Base-by-base conservation (phyloP, 2,113 vertebrate genomes). In the Ia io region DNA sequence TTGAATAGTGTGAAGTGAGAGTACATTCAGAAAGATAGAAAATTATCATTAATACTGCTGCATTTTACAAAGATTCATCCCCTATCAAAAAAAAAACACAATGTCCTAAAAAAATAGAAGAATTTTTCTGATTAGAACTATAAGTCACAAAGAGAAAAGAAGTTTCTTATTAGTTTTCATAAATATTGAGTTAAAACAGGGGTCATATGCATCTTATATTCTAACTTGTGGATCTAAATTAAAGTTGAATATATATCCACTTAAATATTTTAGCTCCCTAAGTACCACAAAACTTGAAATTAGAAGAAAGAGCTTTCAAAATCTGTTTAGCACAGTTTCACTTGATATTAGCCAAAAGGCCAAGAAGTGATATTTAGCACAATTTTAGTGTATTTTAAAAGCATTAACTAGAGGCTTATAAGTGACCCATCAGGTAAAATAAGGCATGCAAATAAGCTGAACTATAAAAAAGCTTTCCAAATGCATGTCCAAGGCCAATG, bases 351-450 rank as follows among this genome's bases (percentile, higher is more conserved):
- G 47, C 32, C 49, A 90, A 76, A 84, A 69, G 49, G 25, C 40
- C 59, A 65, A 95, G 47, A 74, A 91, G 28, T 35, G 30, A 87
- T 73, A 90, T 70, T 83, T 89, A 89, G 67, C 69, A 85, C 28
- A 87, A 86, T 95, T 84, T 78, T 35, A 90, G 53, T 82, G 49
- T 63, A 10, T 67, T 95, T 92, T 63, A 70, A 96, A 93, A 90
- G 25, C 40, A 82, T 44, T 88, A 69, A 91, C 77, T 74, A 85
- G 59, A 78, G 10, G 28, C 11, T 82, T 77, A 87, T 90, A 92
- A 91, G 83, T 90, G 44, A 96, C 82, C 61, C 17, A 70, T 32
- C 23, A 49, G 71, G 42, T 85, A 90, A 73, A 82, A 90, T 49
- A 56, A 87, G 78, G 28, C 11, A 77, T 63, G 37, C n/a, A 88